Percentiles rank a stretch among this genome's conserved stretches.
Evolutionary conservation across 92 coral and sea anemone species (phyloP).

Genomic region (Parazoanthus atlanticus): DNA sequence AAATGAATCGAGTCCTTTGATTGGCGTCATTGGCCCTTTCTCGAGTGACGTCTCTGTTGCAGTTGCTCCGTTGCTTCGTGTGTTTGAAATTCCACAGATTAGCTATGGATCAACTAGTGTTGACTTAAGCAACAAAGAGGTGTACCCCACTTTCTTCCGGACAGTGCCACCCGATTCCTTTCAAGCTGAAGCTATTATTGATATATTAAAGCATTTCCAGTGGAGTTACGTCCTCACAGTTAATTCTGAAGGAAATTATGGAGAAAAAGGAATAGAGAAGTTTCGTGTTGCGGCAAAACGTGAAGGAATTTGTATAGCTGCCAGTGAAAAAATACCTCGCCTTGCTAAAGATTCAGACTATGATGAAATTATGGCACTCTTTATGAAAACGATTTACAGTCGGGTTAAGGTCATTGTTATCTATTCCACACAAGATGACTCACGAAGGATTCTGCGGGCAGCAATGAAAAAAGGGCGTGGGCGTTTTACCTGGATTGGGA

Average conservation of each 20-base stretch:
- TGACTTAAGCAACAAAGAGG: constrained; percentile 88
- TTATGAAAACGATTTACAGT: constrained; percentile 8
- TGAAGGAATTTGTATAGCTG: constrained; percentile 73
- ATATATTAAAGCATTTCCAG: constrained; percentile 65
- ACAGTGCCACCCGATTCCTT: constrained; percentile 94
- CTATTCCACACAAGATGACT: constrained; percentile 79
- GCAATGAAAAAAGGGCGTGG: constrained; percentile 64
- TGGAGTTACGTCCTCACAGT: constrained; percentile 86
- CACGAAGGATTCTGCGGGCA: constrained; percentile 77
- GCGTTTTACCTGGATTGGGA: constrained; percentile 86
- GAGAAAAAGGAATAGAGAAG: constrained; percentile 74
- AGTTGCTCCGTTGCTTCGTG: constrained; percentile 90
- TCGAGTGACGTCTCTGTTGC: constrained; percentile 90
- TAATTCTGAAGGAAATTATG: constrained; percentile 83
- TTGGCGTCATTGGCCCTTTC: constrained; percentile 89
- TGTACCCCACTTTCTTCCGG: constrained; percentile 82
- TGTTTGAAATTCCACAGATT: constrained; percentile 92
- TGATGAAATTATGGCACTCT: constrained; percentile 31
- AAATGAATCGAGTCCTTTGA: constrained; percentile 51
- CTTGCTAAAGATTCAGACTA: constrained; percentile 56
- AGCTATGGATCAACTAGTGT: constrained; percentile 94
- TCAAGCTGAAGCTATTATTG: constrained; percentile 89
- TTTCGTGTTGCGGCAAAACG: constrained; percentile 53
- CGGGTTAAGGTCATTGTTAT: constrained; percentile 70
- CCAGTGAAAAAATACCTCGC: constrained; percentile 50